Evolutionary conservation across 2,797 vertebrate species (phyloP).

Genomic region (Coracias cyanogaster): DNA sequence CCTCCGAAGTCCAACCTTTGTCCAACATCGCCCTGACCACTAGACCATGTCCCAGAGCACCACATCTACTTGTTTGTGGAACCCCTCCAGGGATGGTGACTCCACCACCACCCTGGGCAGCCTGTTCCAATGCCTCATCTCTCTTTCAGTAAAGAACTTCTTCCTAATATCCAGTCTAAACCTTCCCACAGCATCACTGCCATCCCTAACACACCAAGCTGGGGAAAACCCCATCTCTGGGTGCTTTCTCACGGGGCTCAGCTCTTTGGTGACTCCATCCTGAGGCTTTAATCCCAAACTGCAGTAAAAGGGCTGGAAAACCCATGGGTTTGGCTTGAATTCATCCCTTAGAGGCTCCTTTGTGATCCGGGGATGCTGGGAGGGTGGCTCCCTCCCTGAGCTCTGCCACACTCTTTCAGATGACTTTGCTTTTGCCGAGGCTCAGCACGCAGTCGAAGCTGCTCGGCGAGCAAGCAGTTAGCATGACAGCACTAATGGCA

Average conservation of each 20-base stretch:
- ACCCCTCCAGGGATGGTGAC: too few relatives aligned
- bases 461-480: neutral
- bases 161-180: too few relatives aligned
- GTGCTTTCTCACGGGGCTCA: fast-evolving
- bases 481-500: neutral
- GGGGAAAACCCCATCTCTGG: neutral
- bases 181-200: fast-evolving
- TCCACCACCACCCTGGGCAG: too few relatives aligned
- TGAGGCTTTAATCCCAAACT: fast-evolving
- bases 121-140: too few relatives aligned
- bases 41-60: too few relatives aligned
- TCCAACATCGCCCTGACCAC: too few relatives aligned
- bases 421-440: neutral
- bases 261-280: neutral
- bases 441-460: neutral
- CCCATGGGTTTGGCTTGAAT: fast-evolving
- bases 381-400: neutral
- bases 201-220: fast-evolving
- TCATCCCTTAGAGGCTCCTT: neutral
- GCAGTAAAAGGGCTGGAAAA: neutral
- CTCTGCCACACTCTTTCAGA: neutral
- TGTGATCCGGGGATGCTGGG: neutral
- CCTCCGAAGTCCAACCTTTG: too few relatives aligned
- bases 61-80: too few relatives aligned
- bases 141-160: too few relatives aligned